Base-by-base conservation (phyloP, 2,888 invertebrate species). In the Drosophila subsilvestris region DNA sequence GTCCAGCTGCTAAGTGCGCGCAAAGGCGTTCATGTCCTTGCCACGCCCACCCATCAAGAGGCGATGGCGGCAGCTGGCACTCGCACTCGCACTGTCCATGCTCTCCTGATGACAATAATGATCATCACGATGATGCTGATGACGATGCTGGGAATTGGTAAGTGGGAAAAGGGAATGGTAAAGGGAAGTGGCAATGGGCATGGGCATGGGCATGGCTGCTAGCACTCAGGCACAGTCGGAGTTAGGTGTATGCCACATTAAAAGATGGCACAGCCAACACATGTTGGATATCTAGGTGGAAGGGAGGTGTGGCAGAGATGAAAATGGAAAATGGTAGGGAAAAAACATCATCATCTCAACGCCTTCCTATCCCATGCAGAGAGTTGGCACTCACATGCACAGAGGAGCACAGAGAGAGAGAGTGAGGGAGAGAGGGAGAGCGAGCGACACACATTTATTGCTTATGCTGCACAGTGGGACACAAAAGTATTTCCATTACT, bases 161-260 rank as follows among this genome's bases (percentile, higher is more conserved):
- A 37, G 25, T n/a, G 57, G 43, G 56, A 55, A 14, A n/a, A 43
- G 32, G 32, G 12, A 37, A 42, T 27, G 27, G 63, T 20, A 44
- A 37, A 37, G 57, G 43, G 56, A 55, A 14, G n/a, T 48, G 32
- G 32, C 9, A 37, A 42, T 27, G 27, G 63, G 43, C 32, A 6
- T 56, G 45, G 48, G 60, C 32, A 6, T 22, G 22, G 22, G 22
- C 22, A 22, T 22, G 22, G 27, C 3, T 62, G 68, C 53, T 63
- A 18, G 58, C 57, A 32, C 55, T 55, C 45, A 43, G 27, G 9
- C 62, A n/a, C 37, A 37, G 62, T 45, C 55, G 71, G 57, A 58
- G 73, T 71, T 63, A 58, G 75, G 75, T 85, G 70, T 81, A 62
- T 75, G 84, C 62, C 80, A 82, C 81, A 82, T 83, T 80, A 71